A percentile compares a stretch with the other conserved stretches of the same genome.
phyloP scores from a whole-genome alignment of 2,113 vertebrate species.

The Octodon degus region DNA sequence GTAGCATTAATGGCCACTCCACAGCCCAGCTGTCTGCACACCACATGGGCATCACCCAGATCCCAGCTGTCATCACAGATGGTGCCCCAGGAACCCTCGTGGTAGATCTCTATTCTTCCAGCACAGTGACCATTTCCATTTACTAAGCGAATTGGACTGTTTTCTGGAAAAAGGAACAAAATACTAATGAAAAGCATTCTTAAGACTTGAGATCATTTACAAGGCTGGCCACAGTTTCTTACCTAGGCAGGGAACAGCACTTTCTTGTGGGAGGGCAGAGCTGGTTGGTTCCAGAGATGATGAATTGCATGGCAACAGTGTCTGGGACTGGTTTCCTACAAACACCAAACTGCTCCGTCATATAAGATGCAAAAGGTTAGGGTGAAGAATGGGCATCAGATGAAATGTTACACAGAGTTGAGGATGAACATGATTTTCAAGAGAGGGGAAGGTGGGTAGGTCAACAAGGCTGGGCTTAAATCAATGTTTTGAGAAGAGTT shows the following conservation, averaged over 20 bases:
- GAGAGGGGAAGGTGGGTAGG: not conserved
- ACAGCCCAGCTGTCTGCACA: slow-evolving; percentile 87
- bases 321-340: slow-evolving; percentile 74
- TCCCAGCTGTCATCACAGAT: slow-evolving; percentile 88
- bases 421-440: not conserved
- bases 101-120: slow-evolving; percentile 86
- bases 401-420: not conserved
- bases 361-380: not conserved
- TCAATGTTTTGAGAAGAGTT: not conserved
- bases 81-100: slow-evolving; percentile 85
- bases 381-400: not conserved
- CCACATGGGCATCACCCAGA: slow-evolving; percentile 81
- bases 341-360: slow-evolving; percentile 31
- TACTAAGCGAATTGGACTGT: slow-evolving; percentile 81
- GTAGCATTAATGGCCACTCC: slow-evolving; percentile 83
- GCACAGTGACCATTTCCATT: slow-evolving; percentile 82
- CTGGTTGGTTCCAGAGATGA: not conserved
- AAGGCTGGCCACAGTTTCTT: not conserved
- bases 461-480: not conserved
- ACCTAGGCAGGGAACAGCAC: slow-evolving; percentile 68
- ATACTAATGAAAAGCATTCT: not conserved
- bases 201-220: not conserved
- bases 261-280: not conserved
- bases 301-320: not conserved
- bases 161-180: slow-evolving; percentile 74